Conservation (phyloP, 2,113 vertebrate species). For the Neomonachus schauinslandi region DNA sequence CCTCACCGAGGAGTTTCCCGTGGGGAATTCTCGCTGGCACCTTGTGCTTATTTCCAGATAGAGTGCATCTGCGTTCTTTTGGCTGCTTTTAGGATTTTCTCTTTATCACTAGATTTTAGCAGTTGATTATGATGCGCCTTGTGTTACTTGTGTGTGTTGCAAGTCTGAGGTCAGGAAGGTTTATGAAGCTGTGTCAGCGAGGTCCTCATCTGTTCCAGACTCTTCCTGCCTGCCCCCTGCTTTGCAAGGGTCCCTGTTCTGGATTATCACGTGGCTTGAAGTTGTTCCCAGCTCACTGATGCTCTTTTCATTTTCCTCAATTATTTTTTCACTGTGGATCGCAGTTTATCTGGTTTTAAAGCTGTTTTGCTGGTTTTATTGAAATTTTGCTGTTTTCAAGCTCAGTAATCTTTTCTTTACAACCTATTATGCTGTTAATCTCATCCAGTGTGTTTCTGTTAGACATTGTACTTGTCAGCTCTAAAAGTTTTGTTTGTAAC, state of each 20-base stretch:
- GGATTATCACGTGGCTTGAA: accelerated
- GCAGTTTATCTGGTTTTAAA: neutral
- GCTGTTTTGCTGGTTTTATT: neutral
- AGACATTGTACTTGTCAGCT: accelerated
- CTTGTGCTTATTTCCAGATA: neutral
- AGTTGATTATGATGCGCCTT: neutral
- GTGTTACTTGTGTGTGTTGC: neutral
- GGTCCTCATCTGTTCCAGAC: neutral
- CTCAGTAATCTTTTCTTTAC: neutral
- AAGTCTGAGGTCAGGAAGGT: neutral
- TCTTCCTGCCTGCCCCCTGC: neutral
- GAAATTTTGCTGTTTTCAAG: no score
- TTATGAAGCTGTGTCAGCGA: neutral
- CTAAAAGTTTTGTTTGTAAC: no score
- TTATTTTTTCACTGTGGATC: neutral
- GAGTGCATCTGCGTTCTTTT: neutral
- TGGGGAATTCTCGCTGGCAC: neutral
- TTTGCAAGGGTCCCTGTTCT: neutral
- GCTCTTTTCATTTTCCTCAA: neutral
- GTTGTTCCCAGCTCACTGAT: no score
- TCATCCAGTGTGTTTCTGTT: accelerated
- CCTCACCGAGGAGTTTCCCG: no score
- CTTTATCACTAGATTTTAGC: neutral
- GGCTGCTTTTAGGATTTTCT: neutral
- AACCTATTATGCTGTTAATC: accelerated